These are phyloP conservation scores for Clanis bilineata DNA, from an alignment of 2,888 invertebrate species.

Conservation along the genomic window DNA sequence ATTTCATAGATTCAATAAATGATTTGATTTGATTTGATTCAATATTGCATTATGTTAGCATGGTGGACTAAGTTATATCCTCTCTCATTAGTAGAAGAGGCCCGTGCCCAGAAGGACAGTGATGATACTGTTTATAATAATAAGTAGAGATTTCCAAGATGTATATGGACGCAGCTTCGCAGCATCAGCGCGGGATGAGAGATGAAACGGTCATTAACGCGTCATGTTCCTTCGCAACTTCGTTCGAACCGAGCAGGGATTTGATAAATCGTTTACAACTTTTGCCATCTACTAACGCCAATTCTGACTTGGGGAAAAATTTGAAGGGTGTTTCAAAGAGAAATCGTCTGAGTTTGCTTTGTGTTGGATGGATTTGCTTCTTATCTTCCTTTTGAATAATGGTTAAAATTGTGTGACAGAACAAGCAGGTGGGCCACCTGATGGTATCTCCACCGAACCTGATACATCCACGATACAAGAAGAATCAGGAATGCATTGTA, in stretches of 20 bases:
- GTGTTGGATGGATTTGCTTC: no score
- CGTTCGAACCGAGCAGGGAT: not conserved
- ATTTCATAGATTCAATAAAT: no score
- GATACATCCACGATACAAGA: no score
- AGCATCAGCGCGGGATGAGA: conserved; percentile 4
- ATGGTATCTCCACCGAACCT: no score
- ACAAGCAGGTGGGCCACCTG: no score
- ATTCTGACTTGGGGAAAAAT: not conserved
- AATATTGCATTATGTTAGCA: no score
- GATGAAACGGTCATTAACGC: conserved; percentile 14
- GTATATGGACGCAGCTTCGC: not conserved
- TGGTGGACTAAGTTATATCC: no score
- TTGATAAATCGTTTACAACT: conserved; percentile 12
- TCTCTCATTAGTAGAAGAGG: no score
- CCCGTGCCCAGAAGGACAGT: no score
- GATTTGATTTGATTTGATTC: no score
- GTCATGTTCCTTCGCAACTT: conserved; percentile 8
- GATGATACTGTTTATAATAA: no score
- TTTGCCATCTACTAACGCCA: not conserved
- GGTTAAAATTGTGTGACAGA: not conserved
- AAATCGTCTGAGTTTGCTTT: not conserved
- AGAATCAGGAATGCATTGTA: no score
- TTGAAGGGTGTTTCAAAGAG: not conserved
- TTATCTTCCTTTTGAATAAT: not conserved
- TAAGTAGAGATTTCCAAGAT: not conserved